Conservation (phyloP, 2,888 invertebrate genomes). For the Busseola fusca region DNA sequence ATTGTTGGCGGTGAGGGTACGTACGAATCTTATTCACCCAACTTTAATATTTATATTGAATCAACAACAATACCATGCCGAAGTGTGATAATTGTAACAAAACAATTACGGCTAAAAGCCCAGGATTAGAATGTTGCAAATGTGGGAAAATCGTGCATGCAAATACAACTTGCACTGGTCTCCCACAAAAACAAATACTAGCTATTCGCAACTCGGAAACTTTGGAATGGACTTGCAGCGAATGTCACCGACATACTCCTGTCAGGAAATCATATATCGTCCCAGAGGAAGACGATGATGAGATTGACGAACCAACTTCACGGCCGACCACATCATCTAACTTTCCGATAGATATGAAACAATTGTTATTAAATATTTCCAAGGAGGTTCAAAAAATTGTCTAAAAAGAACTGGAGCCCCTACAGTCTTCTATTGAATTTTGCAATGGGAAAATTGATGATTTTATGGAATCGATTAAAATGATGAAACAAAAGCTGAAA, state of each 20-base stretch:
- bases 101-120: no score
- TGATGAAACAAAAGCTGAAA: background rate
- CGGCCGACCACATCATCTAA: background rate
- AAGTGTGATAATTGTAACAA: no score
- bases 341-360: no score
- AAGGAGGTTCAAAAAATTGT: no score
- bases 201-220: background rate
- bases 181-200: constrained; percentile 5
- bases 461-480: background rate
- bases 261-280: constrained; percentile 4
- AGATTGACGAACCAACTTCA: background rate
- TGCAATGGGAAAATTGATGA: no score
- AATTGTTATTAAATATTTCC: no score
- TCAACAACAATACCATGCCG: no score
- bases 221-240: constrained; percentile 1
- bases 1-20: no score
- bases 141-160: background rate
- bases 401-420: background rate
- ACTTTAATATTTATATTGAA: no score
- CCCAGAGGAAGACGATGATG: constrained; percentile 3
- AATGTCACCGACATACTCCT: constrained; percentile 6
- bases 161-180: background rate
- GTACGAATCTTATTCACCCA: no score
- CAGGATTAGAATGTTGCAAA: no score
- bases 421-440: no score